Percentiles rank a stretch among this genome's conserved stretches.
These are phyloP conservation scores for Myotis pilosus DNA, from an alignment of 2,797 vertebrate species.

Conservation along the genomic window DNA sequence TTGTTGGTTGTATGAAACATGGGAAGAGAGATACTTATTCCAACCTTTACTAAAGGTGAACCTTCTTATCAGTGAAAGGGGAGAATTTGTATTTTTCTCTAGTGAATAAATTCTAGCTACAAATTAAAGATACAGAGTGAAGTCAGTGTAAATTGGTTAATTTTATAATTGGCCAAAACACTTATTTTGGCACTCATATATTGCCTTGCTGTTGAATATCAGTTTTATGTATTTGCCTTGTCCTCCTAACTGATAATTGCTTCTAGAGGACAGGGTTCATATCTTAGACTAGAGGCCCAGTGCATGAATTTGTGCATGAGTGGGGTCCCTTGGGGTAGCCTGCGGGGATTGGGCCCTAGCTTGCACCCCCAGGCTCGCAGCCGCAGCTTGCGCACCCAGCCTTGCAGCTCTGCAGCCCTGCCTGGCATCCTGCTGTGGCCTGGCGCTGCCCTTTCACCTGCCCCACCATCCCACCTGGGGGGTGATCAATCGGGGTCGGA, in stretches of 20 bases:
- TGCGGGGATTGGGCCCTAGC: no score
- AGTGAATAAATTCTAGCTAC: slow-evolving; percentile 24
- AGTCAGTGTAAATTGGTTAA: slow-evolving; percentile 6
- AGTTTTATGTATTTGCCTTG: slow-evolving; percentile 26
- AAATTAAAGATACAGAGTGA: slow-evolving; percentile 5
- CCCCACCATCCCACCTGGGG: no score
- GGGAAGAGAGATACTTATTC: not conserved
- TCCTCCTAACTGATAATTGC: not conserved
- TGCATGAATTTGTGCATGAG: no score
- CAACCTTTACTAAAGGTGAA: not conserved
- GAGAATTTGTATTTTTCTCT: slow-evolving; percentile 43
- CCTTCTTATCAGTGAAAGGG: slow-evolving; percentile 16
- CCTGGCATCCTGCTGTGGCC: no score
- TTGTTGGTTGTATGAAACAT: slow-evolving; percentile 22
- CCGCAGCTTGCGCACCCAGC: no score
- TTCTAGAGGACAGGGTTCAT: slow-evolving; percentile 3
- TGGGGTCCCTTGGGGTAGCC: no score
- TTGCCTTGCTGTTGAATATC: not conserved
- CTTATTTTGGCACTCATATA: not conserved
- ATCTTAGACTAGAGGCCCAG: not conserved
- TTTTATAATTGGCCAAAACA: slow-evolving; percentile 7
- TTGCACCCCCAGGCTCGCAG: no score
- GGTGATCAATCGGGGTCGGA: no score
- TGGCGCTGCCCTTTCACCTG: no score
- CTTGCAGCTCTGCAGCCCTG: no score